Evolutionary conservation across 2,113 vertebrate species (phyloP).

Genomic region (Myiozetetes cayanensis): DNA sequence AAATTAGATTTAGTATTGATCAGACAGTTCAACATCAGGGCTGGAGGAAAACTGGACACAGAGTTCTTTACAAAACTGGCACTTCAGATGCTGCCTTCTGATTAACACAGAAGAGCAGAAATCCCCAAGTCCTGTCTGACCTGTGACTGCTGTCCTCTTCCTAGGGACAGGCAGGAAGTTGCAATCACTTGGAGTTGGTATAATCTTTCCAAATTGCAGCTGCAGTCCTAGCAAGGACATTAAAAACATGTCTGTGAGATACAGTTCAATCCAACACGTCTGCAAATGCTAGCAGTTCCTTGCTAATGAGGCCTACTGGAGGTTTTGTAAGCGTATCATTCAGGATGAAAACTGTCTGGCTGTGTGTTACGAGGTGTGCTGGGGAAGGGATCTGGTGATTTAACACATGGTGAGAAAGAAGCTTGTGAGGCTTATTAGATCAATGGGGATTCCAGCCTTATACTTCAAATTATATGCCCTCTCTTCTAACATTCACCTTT

Average conservation of each 20-base stretch:
- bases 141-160: constrained; percentile 1
- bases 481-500: not conserved
- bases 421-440: not conserved
- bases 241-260: not conserved
- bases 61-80: constrained; percentile 61
- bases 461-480: not conserved
- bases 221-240: not conserved
- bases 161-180: not conserved
- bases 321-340: not conserved
- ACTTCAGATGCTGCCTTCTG: constrained; percentile 59
- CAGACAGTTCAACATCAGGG: constrained; percentile 61
- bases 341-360: not conserved
- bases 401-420: not conserved
- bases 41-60: constrained; percentile 68
- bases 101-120: constrained; percentile 68
- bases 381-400: not conserved
- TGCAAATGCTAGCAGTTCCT: not conserved
- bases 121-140: constrained; percentile 16
- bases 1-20: constrained; percentile 82
- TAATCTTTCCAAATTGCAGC: constrained; percentile 1
- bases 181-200: constrained; percentile 4
- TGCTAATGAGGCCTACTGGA: constrained; percentile 37
- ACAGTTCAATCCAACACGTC: not conserved
- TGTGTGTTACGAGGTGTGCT: not conserved
- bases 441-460: not conserved